A percentile compares a stretch with the other conserved stretches of the same genome.
These are phyloP conservation scores for Rhabdornis inornatus DNA, from an alignment of 2,113 vertebrate species.

Conservation along the genomic window DNA sequence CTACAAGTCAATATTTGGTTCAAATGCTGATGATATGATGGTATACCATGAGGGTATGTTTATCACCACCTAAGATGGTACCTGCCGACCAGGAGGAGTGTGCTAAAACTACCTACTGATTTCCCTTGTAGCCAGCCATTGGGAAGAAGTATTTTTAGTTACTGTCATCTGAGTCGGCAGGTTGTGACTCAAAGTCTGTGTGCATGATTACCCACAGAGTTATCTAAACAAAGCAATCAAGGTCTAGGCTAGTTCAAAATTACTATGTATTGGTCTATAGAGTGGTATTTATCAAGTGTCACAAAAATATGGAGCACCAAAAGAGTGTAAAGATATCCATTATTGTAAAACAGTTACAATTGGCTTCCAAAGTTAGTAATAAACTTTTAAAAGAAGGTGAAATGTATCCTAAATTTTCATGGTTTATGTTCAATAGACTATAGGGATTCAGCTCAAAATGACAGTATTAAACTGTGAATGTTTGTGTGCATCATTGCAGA, in stretches of 20 bases:
- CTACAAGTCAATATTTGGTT: not conserved
- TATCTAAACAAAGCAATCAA: constrained; percentile 36
- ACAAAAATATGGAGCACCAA: not conserved
- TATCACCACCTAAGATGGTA: not conserved
- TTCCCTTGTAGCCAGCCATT: not conserved
- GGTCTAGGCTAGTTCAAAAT: not conserved
- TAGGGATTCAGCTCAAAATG: constrained; percentile 31
- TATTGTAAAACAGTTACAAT: not conserved
- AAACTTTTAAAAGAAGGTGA: constrained; percentile 22
- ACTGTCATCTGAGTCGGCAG: not conserved
- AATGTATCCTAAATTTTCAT: constrained; percentile 2
- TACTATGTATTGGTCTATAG: not conserved
- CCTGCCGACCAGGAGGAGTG: not conserved
- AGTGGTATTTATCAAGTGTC: constrained; percentile 1
- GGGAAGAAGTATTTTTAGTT: not conserved
- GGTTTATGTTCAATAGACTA: constrained; percentile 37
- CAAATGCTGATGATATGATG: not conserved
- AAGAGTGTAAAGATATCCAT: not conserved
- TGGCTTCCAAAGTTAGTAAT: not conserved
- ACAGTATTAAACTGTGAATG: constrained; percentile 44
- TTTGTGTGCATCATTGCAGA: constrained; percentile 34
- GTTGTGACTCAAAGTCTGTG: not conserved
- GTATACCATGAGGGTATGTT: not conserved
- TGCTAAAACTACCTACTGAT: not conserved
- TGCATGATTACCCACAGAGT: not conserved